Base-by-base conservation (phyloP, 2,888 invertebrate genomes). In the Agelastica alni region DNA sequence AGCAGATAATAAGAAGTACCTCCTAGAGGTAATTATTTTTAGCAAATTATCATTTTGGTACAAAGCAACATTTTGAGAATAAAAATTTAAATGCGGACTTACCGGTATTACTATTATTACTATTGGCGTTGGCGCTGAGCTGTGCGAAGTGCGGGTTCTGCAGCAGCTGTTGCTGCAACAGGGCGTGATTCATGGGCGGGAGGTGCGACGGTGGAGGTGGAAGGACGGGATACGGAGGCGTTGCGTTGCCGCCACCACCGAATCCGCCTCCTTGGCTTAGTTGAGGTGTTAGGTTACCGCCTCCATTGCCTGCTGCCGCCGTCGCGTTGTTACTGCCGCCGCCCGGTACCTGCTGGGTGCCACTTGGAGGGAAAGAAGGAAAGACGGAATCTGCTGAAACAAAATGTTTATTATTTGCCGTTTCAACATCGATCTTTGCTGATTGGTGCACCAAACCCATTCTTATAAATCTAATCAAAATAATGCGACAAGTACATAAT, bases 131-230 rank as follows among this genome's bases (percentile, higher is more conserved):
- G 61, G 68, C 67, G 43, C 57, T 61, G 63, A 72, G 74, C 57
- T 74, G 75, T 47, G 73, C 72, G 60, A 78, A 77, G 58, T 80
- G 79, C 17, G 75, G 74, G 63, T 77, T 76, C 70, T 83, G 83
- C 66, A 83, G 81, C 62, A 85, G 82, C 63, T 83, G 84, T 58
- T 84, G 83, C 59, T 79, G 79, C 53, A 77, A 73, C 61, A 77
- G 68, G 55, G 77, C 75, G 62, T 72, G 73, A 54, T 74, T 73
- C 59, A 75, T 67, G 42, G 68, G 68, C 53, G 68, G 70, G 62
- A 70, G 64, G 49, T 60, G 59, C 22, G 62, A 41, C 18, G 32
- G 44, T 22, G 77, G 76, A 59, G 77, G 74, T 53, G 77, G 75
- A 59, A 78, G 73, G 49, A 68, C 67, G 54, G 75, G 74, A 57